Conservation (phyloP, 2,888 invertebrate genomes). For the Epirrhoe tristata region DNA sequence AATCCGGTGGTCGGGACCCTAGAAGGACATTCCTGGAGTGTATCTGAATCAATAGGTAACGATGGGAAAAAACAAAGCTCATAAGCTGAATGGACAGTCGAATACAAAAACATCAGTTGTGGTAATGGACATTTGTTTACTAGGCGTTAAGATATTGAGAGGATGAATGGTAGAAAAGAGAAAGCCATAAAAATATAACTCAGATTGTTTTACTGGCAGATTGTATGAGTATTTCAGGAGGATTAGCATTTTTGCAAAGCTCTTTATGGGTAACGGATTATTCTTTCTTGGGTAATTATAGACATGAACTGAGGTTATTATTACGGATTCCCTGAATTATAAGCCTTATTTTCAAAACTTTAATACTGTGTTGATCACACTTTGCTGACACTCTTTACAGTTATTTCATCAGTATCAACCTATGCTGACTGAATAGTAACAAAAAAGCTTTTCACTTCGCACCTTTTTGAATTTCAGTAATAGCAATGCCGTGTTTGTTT, state of each 20-base stretch:
- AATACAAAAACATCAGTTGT: constrained; percentile 2
- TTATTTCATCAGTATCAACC: too few species aligned
- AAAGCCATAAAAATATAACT: not conserved
- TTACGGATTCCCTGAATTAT: too few species aligned
- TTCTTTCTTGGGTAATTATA: too few species aligned
- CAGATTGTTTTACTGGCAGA: not conserved
- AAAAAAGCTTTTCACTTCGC: not conserved
- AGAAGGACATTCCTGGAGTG: constrained; percentile 39
- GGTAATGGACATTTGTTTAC: constrained; percentile 1
- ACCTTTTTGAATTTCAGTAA: constrained; percentile 18
- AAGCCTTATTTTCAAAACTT: too few species aligned
- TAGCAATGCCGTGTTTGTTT: constrained; percentile 29
- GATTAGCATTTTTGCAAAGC: too few species aligned
- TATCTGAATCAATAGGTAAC: constrained; percentile 45
- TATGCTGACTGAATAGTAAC: too few species aligned
- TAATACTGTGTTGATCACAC: too few species aligned
- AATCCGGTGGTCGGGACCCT: constrained; percentile 43
- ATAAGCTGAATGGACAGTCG: constrained; percentile 25
- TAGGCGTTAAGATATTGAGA: not conserved
- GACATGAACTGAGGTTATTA: too few species aligned
- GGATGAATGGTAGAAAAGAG: not conserved
- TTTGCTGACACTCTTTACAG: too few species aligned
- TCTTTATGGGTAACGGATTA: too few species aligned
- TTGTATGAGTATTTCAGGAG: not conserved
- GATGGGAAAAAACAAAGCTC: constrained; percentile 44